phyloP scores from a whole-genome alignment of 2,113 vertebrate species.

The Spilogale gracilis region DNA sequence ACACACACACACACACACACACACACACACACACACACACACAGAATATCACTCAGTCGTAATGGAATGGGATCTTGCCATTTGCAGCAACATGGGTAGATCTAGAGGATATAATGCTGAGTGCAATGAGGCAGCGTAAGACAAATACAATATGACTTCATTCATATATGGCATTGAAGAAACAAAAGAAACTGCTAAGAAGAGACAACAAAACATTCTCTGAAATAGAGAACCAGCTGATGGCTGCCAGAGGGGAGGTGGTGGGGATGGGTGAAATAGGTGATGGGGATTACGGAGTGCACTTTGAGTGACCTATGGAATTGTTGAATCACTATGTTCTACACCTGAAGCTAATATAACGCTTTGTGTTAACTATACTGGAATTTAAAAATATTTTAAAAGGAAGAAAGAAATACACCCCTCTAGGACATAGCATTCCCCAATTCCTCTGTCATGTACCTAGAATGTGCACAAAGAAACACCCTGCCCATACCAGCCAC shows the following conservation, averaged over 20 bases:
- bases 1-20: neutral
- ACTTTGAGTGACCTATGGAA: neutral
- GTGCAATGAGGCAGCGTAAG: neutral
- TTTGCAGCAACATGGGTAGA: neutral
- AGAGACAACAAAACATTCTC: neutral
- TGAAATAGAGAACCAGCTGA: neutral
- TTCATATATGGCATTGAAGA: neutral
- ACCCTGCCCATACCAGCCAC: too few relatives aligned
- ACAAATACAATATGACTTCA: neutral
- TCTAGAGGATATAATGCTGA: neutral
- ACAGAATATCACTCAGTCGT: neutral
- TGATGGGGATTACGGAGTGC: neutral
- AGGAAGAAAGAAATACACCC: neutral
- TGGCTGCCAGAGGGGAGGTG: neutral
- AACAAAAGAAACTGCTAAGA: neutral
- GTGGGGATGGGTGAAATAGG: neutral
- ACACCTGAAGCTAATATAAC: neutral
- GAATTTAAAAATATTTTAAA: neutral
- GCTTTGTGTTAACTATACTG: neutral
- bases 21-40: neutral
- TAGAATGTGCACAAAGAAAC: neutral
- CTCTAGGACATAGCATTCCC: neutral
- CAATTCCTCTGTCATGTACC: neutral
- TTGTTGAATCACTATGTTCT: neutral
- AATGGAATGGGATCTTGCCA: neutral